Evolutionary conservation across 1,140 invertebrate species (phyloP), one percentile per base, ranked within the genome.

Genomic region (Pachypsylla venusta): DNA sequence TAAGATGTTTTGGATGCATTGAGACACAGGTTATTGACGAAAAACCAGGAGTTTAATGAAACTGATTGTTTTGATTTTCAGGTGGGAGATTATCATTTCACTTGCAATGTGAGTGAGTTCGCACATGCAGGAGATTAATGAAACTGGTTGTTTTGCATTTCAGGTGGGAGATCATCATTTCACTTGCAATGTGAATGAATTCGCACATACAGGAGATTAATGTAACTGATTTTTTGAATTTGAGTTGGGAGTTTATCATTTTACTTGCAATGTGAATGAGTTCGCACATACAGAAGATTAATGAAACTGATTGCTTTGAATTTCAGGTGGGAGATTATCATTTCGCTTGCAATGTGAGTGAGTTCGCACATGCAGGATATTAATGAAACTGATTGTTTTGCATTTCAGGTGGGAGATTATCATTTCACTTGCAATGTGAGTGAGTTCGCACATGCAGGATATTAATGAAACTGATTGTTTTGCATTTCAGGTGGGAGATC

Each of bases 251-350:
- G 94, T 98, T 72, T 93, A 89, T 69, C 89, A 95, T 65, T 98
- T 98, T 71, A 91, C 92, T 0, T 98, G 94, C 74, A 85, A 87
- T 67, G 88, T 95, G 25, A 93, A 94, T 70, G 88, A 96, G 67
- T 85, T 87, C 67, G 89, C 92, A 1, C 80, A 87, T 64, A n/a
- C n/a, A n/a, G n/a, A n/a, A n/a, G n/a, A n/a, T n/a, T n/a, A n/a
- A n/a, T n/a, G n/a, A n/a, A n/a, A n/a, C n/a, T n/a, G n/a, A n/a
- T n/a, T n/a, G n/a, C n/a, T n/a, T n/a, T n/a, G n/a, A n/a, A n/a
- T n/a, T n/a, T n/a, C n/a, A n/a, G n/a, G 88, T 97, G n/a, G 93
- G 93, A 1, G 94, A 98, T 72, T 93, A 89, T 69, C 89, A 95
- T 65, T 98, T 98, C 71, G 91, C 92, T 0, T 98, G 94, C 74